Base-by-base conservation (phyloP, 2,888 invertebrate species). In the Diaperis boleti region DNA sequence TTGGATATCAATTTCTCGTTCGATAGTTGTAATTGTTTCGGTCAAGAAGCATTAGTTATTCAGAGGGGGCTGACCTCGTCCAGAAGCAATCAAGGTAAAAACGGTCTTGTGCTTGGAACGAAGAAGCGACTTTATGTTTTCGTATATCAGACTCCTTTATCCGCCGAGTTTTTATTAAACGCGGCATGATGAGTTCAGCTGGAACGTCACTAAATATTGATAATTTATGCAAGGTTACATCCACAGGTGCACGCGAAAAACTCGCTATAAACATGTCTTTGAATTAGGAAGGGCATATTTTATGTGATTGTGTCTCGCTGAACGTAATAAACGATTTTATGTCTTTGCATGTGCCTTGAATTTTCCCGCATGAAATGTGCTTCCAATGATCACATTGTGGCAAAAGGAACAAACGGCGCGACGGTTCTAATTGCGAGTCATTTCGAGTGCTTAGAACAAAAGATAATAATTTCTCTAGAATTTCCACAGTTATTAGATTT, bases 1-100 rank as follows among this genome's bases (percentile, higher is more conserved):
- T 69, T 69, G 69, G 72, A 55, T 76, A 78, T 75, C 75, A 78
- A 79, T 78, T 77, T 77, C 76, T 33, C 22, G 75, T 74, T 8
- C 33, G 42, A 55, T 55, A 44, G 42, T 20, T 41, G 33, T 55
- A 54, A 54, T 54, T 54, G 54, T 49, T 35, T 47, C 18, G 47
- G 47, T 47, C 47, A 47, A 47, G 31, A 49, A 49, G 20, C 49
- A 49, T 49, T 35, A 17, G 35, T 49, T 49, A 49, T 49, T 14
- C 10, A 1, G 18, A 17, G 7, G 8, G 4, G 2, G 17, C 2
- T 15, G 17, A 39, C 15, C 15, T 13, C 8, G 3, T 42, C 18
- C 15, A 8, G 14, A 39, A 39, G 39, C n/a, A 17, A 39, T 39
- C 39, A 39, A 39, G 13, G 15, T 39, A 17, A 39, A 39, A 39